These are phyloP conservation scores for Arctia plantaginis DNA, from an alignment of 2,888 invertebrate genomes.

Conservation along the genomic window DNA sequence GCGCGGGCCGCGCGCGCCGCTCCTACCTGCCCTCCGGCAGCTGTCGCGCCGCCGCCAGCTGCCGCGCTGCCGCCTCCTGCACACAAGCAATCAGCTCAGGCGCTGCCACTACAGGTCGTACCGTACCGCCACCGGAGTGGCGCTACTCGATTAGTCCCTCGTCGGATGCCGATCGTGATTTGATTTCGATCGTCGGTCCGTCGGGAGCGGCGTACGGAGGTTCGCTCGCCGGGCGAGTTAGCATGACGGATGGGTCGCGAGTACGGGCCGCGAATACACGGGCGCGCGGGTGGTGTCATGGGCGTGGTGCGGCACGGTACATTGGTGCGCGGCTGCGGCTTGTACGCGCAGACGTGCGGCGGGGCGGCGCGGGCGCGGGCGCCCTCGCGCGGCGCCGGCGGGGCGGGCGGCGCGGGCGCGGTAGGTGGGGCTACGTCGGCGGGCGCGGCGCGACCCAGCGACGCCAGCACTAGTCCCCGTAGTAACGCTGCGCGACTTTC, in stretches of 20 bases:
- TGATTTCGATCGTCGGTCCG: too few relatives aligned
- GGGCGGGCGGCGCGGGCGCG: constrained; percentile 52
- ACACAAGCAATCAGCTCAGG: constrained; percentile 17
- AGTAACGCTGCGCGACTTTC: constrained; percentile 78
- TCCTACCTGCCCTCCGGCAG: constrained; percentile 82
- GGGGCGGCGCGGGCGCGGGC: constrained; percentile 57
- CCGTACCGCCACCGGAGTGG: too few relatives aligned
- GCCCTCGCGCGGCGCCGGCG: constrained; percentile 31
- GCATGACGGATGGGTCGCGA: too few relatives aligned
- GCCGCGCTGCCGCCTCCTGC: constrained; percentile 63
- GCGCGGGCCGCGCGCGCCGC: constrained; percentile 54
- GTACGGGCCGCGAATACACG: constrained; percentile 5
- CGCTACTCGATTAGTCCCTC: too few relatives aligned
- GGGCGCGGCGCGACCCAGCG: constrained; percentile 75
- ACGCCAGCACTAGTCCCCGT: constrained; percentile 80
- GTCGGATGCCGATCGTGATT: too few relatives aligned
- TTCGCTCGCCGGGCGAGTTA: too few relatives aligned
- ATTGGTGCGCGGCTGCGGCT: constrained; percentile 79
- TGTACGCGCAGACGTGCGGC: constrained; percentile 69
- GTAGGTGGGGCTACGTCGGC: constrained; percentile 39
- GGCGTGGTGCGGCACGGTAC: constrained; percentile 48
- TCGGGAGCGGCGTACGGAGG: too few relatives aligned
- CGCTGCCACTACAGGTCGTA: background rate
- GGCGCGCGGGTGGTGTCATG: constrained; percentile 22
- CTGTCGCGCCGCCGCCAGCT: constrained; percentile 66